These are phyloP conservation scores for Phaetusa simplex DNA, from an alignment of 2,113 vertebrate species.

Conservation along the genomic window DNA sequence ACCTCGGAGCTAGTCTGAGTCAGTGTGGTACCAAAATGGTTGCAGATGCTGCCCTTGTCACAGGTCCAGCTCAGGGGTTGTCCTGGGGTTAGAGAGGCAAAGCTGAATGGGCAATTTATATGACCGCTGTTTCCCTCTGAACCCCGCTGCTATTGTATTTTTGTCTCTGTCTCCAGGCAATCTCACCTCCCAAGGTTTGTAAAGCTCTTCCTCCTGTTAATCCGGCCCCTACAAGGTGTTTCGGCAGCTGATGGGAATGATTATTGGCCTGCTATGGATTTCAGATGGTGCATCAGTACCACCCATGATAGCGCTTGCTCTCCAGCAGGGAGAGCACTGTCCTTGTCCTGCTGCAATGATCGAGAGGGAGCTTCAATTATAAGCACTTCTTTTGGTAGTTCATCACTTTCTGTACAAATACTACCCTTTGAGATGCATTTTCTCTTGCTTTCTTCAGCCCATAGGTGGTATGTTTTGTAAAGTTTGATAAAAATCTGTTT, in stretches of 20 bases:
- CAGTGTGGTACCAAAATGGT: background rate
- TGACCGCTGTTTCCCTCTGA: background rate
- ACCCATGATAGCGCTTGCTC: background rate
- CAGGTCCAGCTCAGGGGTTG: background rate
- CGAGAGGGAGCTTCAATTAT: background rate
- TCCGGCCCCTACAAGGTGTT: background rate
- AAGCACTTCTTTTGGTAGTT: background rate
- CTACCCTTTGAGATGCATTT: background rate
- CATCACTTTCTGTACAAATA: background rate
- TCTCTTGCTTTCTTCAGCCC: background rate
- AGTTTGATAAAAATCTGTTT: background rate
- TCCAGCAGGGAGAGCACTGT: background rate
- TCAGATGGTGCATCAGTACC: background rate
- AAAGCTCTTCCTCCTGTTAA: background rate
- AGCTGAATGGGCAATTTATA: background rate
- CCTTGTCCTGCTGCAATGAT: background rate
- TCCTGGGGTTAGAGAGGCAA: background rate
- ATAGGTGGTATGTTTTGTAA: background rate
- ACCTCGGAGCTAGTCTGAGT: background rate
- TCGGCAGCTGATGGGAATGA: background rate
- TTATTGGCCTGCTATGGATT: background rate
- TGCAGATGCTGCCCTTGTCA: conserved; percentile 19
- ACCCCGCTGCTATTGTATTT: background rate
- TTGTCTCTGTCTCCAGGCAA: background rate
- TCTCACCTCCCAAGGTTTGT: background rate